Conservation (phyloP, 2,113 vertebrate genomes). For the Lycocorax pyrrhopterus region DNA sequence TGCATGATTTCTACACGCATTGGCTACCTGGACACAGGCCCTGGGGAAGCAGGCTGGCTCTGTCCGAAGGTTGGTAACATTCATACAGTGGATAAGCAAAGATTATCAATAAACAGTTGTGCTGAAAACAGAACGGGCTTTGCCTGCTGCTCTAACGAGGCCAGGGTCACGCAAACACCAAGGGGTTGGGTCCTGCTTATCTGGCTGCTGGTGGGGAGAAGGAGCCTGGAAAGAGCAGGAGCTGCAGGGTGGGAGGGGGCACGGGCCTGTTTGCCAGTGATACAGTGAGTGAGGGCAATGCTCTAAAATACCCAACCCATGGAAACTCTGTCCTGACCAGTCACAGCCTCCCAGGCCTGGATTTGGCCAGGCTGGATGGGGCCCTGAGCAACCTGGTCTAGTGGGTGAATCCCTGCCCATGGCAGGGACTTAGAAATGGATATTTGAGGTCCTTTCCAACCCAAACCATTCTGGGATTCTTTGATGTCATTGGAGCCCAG, state of each 20-base stretch:
- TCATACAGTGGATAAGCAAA: slow-evolving; percentile 32
- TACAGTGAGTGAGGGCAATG: accelerated
- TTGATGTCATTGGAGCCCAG: not conserved
- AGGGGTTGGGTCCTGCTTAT: not conserved
- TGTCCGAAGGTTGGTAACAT: slow-evolving; percentile 12
- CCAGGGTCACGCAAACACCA: not conserved
- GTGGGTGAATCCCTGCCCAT: not conserved
- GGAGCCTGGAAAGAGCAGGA: not conserved
- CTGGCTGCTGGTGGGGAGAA: not conserved
- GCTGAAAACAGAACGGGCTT: slow-evolving; percentile 23
- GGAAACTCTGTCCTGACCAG: not conserved
- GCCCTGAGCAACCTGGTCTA: not conserved
- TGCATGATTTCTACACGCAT: slow-evolving; percentile 57
- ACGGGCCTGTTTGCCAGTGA: accelerated
- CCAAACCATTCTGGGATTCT: not conserved
- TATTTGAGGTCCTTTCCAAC: not conserved
- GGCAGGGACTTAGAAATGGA: not conserved
- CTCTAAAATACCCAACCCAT: not conserved
- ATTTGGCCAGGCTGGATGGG: not conserved
- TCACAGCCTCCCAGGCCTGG: not conserved
- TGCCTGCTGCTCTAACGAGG: not conserved
- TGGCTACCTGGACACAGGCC: not conserved
- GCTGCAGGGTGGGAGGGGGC: not conserved
- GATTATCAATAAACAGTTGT: slow-evolving; percentile 70
- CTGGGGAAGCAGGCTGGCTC: slow-evolving; percentile 12